Evolutionary conservation across 2,888 invertebrate species (phyloP).

Genomic region (Marronus borbonicus): DNA sequence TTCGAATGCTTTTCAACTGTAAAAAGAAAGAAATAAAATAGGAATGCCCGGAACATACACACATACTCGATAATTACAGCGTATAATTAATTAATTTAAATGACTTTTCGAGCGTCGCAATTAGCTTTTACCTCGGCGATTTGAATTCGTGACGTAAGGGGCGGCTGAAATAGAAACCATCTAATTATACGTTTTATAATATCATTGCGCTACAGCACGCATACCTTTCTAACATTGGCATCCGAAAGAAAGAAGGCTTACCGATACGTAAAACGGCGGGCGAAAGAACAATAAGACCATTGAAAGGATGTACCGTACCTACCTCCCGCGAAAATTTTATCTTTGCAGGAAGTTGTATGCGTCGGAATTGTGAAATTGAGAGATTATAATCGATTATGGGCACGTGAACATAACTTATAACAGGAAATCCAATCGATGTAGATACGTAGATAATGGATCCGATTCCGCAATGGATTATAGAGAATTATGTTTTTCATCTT

Average conservation of each 20-base stretch:
- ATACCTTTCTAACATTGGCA: not conserved
- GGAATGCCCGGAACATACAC: not conserved
- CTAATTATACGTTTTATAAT: constrained; percentile 15
- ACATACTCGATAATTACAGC: not conserved
- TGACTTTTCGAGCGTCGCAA: not conserved
- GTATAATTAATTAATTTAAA: constrained; percentile 17
- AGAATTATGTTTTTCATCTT: too few relatives aligned
- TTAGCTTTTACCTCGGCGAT: constrained; percentile 8
- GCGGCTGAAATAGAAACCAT: constrained; percentile 20
- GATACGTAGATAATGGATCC: not conserved
- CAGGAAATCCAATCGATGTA: not conserved
- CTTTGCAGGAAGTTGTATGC: not conserved
- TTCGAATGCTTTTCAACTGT: too few relatives aligned
- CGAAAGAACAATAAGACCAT: not conserved
- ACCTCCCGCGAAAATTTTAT: not conserved
- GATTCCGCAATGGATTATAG: not conserved
- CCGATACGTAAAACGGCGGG: not conserved
- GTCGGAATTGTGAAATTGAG: not conserved
- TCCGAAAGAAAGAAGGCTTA: not conserved
- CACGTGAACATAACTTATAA: not conserved
- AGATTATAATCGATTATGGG: constrained; percentile 1
- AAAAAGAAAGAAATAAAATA: too few relatives aligned
- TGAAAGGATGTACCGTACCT: not conserved
- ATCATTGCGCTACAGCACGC: not conserved
- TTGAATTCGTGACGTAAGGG: constrained; percentile 8